A percentile compares a stretch with the other conserved stretches of the same genome.
Conservation (phyloP, 2,797 vertebrate species). For the Enteromius fasciolatus region DNA sequence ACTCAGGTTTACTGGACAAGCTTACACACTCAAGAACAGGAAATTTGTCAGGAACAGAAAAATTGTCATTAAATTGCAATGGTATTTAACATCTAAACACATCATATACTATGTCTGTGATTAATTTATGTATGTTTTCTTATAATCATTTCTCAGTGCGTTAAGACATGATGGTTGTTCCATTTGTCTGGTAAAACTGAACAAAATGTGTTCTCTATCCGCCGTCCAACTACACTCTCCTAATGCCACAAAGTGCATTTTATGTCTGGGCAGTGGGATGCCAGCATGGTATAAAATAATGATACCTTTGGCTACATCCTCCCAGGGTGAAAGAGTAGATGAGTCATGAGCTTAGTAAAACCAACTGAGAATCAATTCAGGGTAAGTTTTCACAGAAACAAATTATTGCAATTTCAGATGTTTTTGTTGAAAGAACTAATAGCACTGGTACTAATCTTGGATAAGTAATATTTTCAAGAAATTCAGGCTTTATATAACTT, state of each 20-base stretch:
- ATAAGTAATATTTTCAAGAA: background rate
- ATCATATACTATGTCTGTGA: constrained; percentile 56
- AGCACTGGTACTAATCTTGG: background rate
- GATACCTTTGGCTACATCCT: constrained; percentile 56
- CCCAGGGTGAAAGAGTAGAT: constrained; percentile 66
- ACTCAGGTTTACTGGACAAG: constrained; percentile 56
- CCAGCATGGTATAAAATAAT: constrained; percentile 56
- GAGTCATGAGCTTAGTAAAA: constrained; percentile 71
- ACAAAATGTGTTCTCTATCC: constrained; percentile 33
- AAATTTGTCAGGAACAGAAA: background rate
- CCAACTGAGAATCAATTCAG: constrained; percentile 67
- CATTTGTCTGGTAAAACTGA: constrained; percentile 51
- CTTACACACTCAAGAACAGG: constrained; percentile 12
- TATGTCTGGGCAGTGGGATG: constrained; percentile 50
- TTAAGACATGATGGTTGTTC: constrained; percentile 65
- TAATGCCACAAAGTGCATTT: constrained; percentile 54
- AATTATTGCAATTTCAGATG: constrained; percentile 53
- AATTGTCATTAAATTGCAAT: background rate
- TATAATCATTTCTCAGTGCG: constrained; percentile 66
- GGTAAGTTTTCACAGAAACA: constrained; percentile 66
- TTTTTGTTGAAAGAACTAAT: background rate
- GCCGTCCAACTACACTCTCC: constrained; percentile 21
- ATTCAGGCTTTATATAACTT: background rate
- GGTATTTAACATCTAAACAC: constrained; percentile 59
- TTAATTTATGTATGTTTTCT: constrained; percentile 44